Base-by-base conservation (phyloP, 1,140 invertebrate genomes). In the Magallana angulata region DNA sequence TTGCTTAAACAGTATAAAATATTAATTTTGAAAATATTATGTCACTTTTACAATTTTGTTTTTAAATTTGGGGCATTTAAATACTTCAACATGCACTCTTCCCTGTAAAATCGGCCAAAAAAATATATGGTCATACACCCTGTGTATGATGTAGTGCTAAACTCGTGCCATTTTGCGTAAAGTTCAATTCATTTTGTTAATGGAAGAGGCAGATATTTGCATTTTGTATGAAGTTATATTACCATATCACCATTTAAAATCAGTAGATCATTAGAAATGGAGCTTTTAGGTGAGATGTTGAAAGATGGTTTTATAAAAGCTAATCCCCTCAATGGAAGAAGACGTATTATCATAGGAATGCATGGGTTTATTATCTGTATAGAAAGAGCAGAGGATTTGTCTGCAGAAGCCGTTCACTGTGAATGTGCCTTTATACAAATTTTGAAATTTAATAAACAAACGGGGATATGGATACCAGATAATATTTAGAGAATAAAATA, bases 151-250 rank as follows among this genome's bases (percentile, higher is more conserved):
- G 36, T 36, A 36, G 36, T 36, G 36, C 36, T 36, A 36, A 36
- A 36, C 36, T 36, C 36, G 18, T 36, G 36, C 36, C 8, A 18
- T 36, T 30, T 12, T 71, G 68, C 24, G 7, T 30, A 24, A 36
- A 30, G 24, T 7, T 71, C 68, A 9, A 8, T 36, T 71, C 68
- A 71, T 71, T 71, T 71, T 71, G 18, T 11, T 71, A 71, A 71
- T 71, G 68, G 68, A 71, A 30, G 24, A 12, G 24, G 68, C 68
- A 71, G 1, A 36, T 24, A 71, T 71, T 71, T 71, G 68, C 68
- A 71, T 30, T 71, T 71, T 30, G 8, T 71, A 71, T 71, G 24
- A 71, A 71, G 68, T 71, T 71, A 71, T 71, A 62, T 71, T 18
- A 71, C 68, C 68, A 71, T 71, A 71, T 71, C 24, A 30, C 68